Evolutionary conservation across 2,888 invertebrate species (phyloP).

Genomic region (Melangyna quadrimaculata): DNA sequence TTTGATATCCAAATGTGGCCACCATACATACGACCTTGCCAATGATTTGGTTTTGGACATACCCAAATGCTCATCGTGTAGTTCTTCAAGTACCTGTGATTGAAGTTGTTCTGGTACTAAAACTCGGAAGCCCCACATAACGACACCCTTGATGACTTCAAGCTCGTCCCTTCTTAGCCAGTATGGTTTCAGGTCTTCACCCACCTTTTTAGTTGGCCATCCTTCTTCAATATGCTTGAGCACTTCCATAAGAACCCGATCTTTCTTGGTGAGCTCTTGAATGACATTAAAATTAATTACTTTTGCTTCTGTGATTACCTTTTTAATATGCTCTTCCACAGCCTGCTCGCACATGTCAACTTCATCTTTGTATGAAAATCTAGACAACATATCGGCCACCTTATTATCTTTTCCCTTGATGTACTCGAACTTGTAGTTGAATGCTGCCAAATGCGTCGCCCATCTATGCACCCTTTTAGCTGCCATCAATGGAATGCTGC

Average conservation of each 20-base stretch:
- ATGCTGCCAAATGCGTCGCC: background rate
- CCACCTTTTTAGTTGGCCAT: background rate
- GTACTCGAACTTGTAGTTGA: background rate
- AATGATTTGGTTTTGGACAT: conserved; percentile 1
- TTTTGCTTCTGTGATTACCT: background rate
- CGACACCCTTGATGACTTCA: background rate
- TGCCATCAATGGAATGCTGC: background rate
- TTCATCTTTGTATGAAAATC: background rate
- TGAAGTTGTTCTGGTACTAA: conserved; percentile 4
- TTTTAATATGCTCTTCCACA: background rate
- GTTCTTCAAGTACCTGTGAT: background rate
- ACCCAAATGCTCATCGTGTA: background rate
- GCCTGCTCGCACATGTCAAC: background rate
- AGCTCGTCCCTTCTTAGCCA: conserved; percentile 4
- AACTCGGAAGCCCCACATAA: conserved; percentile 24
- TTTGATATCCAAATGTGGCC: background rate
- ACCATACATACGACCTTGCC: conserved; percentile 2
- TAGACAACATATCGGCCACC: background rate
- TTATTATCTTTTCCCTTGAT: conserved; percentile 9
- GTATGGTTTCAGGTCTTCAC: background rate
- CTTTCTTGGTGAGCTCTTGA: background rate
- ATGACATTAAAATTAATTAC: conserved; percentile 9
- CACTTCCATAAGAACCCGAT: background rate
- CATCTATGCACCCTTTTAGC: background rate
- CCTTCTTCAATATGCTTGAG: background rate